Percentiles rank a stretch among this genome's conserved stretches.
Evolutionary conservation across 2,113 vertebrate species (phyloP).

Genomic region (Pachycephala philippinensis): DNA sequence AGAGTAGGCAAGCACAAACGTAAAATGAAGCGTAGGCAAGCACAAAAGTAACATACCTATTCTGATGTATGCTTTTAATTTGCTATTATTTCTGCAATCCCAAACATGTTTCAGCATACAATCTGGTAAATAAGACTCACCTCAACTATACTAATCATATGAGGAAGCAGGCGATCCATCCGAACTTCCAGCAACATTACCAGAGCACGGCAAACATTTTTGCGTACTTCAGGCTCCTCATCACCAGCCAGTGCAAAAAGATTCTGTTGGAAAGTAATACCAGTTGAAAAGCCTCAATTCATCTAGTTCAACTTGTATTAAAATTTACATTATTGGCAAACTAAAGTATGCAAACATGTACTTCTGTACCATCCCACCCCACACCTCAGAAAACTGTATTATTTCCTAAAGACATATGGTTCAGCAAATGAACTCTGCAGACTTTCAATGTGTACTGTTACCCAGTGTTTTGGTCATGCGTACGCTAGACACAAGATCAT

Average conservation of each 20-base stretch:
- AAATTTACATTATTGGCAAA: not conserved
- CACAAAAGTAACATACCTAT: not conserved
- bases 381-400: not conserved
- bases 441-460: not conserved
- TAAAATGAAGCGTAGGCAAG: not conserved
- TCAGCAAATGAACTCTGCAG: not conserved
- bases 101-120: not conserved
- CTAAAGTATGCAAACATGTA: not conserved
- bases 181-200: constrained; percentile 97
- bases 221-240: constrained; percentile 93
- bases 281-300: not conserved
- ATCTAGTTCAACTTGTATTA: not conserved
- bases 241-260: constrained; percentile 92
- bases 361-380: not conserved
- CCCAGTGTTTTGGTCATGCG: not conserved
- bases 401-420: not conserved
- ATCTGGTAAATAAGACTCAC: constrained; percentile 62
- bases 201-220: constrained; percentile 95
- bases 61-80: not conserved
- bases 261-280: constrained; percentile 74
- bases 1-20: not conserved
- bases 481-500: not conserved
- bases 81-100: not conserved
- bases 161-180: constrained; percentile 93
- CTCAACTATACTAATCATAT: constrained; percentile 97